Percentiles rank a stretch among this genome's conserved stretches.
Conservation (phyloP, 2,113 vertebrate species). For the Megalops atlanticus region DNA sequence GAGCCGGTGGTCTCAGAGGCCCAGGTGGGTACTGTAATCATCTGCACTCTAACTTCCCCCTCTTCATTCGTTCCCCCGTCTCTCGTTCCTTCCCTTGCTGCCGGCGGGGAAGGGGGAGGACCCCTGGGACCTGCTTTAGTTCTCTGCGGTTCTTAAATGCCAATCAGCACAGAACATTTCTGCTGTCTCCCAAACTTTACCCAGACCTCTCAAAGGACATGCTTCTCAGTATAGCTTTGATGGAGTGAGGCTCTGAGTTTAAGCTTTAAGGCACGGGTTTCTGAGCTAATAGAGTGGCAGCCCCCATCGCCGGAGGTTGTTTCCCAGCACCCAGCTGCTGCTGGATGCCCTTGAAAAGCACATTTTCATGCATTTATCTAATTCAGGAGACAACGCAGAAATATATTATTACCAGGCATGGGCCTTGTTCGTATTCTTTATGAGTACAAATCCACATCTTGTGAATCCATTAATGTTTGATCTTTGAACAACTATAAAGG, state of each 20-base stretch:
- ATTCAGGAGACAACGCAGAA: neutral
- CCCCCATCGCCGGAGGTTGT: neutral
- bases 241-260: neutral
- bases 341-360: neutral
- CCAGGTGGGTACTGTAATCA: neutral
- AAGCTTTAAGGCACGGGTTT: too few relatives aligned
- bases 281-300: neutral
- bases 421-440: too few relatives aligned
- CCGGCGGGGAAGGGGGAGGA: neutral
- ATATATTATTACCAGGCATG: too few relatives aligned
- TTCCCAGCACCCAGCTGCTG: neutral
- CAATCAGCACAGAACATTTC: neutral
- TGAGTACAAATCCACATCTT: too few relatives aligned
- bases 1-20: neutral
- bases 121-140: neutral
- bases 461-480: slow-evolving; percentile 3
- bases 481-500: neutral
- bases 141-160: neutral
- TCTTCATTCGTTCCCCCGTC: neutral
- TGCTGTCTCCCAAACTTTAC: neutral
- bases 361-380: neutral
- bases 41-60: neutral
- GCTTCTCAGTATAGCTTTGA: neutral
- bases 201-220: neutral
- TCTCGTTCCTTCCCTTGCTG: neutral